A percentile compares a stretch with the other conserved stretches of the same genome.
These are phyloP conservation scores for Serripes groenlandicus DNA, from an alignment of 2,888 invertebrate species.

Conservation along the genomic window DNA sequence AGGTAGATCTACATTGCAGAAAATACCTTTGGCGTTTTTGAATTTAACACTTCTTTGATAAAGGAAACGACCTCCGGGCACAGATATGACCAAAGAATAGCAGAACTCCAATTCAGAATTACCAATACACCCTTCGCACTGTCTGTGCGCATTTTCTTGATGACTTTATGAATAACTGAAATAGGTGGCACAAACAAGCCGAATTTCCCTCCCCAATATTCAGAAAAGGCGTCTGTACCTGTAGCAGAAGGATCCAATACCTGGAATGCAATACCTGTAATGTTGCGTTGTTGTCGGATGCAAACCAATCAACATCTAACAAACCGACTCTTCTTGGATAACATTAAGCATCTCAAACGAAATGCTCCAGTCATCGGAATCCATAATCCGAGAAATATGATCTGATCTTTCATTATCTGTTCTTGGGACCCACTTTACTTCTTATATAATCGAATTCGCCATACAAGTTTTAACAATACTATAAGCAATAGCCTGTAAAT, in stretches of 20 bases:
- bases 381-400: constrained; percentile 35
- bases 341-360: constrained; percentile 26
- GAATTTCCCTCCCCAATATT: constrained; percentile 22
- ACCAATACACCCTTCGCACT: constrained; percentile 20
- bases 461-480: too few species aligned
- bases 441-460: too few species aligned
- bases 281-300: constrained; percentile 34
- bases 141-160: constrained; percentile 27
- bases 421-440: constrained; percentile 59
- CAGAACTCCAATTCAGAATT: too few species aligned
- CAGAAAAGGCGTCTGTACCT: constrained; percentile 42
- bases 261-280: constrained; percentile 35
- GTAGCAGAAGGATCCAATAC: constrained; percentile 39
- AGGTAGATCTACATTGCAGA: too few species aligned
- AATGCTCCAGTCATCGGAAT: constrained; percentile 59
- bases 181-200: constrained; percentile 51
- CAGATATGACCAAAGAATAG: too few species aligned
- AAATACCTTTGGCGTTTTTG: too few species aligned
- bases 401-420: constrained; percentile 47
- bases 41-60: too few species aligned
- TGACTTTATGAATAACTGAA: too few species aligned
- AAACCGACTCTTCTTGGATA: constrained; percentile 22
- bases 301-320: constrained; percentile 47
- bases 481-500: too few species aligned
- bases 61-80: too few species aligned